Percentiles rank a stretch among this genome's conserved stretches.
Conservation (phyloP, 2,797 vertebrate species). For the Pseudotriccus pelzelni region DNA sequence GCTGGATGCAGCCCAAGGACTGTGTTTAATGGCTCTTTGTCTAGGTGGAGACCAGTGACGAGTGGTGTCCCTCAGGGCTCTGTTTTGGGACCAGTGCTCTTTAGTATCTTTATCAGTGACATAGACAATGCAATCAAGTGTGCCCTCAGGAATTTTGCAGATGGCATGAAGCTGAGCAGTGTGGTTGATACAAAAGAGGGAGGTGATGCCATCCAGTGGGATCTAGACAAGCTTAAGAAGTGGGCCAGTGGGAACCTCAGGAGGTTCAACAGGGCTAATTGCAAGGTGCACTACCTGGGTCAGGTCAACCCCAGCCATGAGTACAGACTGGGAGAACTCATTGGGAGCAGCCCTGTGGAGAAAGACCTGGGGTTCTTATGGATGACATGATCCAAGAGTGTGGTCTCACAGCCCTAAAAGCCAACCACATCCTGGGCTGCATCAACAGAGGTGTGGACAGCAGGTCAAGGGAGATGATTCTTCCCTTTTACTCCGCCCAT, state of each 20-base stretch:
- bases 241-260: background rate
- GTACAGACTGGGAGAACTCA: background rate
- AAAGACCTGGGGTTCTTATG: background rate
- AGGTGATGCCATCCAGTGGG: background rate
- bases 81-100: background rate
- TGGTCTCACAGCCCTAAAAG: no score
- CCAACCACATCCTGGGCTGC: background rate
- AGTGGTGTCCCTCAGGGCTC: background rate
- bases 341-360: background rate
- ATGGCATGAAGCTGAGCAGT: background rate
- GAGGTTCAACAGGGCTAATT: background rate
- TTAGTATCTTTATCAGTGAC: background rate
- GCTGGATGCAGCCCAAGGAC: background rate
- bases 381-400: background rate
- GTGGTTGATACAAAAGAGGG: background rate
- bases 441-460: background rate
- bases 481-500: background rate
- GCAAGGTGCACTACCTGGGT: background rate
- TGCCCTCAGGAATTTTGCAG: background rate
- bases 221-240: background rate
- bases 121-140: no score
- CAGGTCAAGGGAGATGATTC: background rate
- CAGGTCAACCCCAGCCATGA: background rate
- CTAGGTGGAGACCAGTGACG: background rate
- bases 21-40: accelerated